Conservation (phyloP, 2,113 vertebrate genomes). For the Nipponia nippon region DNA sequence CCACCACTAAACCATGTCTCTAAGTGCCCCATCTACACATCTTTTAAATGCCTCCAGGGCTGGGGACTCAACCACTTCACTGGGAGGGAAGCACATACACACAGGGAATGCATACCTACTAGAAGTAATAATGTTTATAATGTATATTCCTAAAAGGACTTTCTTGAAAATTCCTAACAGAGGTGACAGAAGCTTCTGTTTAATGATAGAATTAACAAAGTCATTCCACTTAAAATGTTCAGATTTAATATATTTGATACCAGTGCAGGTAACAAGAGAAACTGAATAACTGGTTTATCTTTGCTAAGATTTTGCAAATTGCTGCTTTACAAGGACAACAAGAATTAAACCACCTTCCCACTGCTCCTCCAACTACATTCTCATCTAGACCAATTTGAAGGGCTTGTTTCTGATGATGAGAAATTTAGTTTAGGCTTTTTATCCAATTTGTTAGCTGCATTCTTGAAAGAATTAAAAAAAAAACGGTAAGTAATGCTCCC, state of each 20-base stretch:
- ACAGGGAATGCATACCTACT: background rate
- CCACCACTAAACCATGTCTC: background rate
- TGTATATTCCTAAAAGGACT: background rate
- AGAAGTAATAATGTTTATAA: background rate
- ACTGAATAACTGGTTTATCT: background rate
- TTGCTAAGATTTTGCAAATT: background rate
- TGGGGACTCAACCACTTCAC: background rate
- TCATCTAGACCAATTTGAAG: background rate
- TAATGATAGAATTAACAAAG: background rate
- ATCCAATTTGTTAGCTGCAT: background rate
- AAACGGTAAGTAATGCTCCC: background rate
- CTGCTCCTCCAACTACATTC: background rate
- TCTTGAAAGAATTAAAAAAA: background rate
- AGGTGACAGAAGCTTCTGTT: background rate
- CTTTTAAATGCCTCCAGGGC: background rate
- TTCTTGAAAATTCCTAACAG: background rate
- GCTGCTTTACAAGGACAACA: background rate
- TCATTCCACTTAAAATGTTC: background rate
- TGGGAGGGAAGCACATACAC: background rate
- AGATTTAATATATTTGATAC: background rate
- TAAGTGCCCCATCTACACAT: fast-evolving
- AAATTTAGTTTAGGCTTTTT: background rate
- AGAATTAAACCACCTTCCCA: background rate
- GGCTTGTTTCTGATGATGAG: background rate
- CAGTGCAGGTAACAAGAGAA: background rate